Evolutionary conservation across 2,888 invertebrate species (phyloP), one percentile per base, ranked within the genome.

Genomic region (Dioctria rufipes): DNA sequence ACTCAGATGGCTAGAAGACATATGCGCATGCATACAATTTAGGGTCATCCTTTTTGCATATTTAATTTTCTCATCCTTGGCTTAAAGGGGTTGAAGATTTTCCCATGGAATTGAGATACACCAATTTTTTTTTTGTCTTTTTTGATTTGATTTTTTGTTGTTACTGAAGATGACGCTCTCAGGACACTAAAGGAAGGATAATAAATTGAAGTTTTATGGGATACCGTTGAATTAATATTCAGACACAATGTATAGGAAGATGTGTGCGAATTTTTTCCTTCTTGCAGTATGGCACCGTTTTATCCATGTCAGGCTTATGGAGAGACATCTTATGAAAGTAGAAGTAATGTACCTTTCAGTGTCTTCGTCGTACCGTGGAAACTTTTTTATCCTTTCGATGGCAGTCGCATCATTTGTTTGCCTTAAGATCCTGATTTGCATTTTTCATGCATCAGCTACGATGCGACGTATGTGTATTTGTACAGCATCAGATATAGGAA

Each of bases 41-140:
- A 77, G 82, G 82, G 82, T 83, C 82, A 83, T 83, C 82, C 65
- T 81, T 80, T 83, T 83, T 83, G 83, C 83, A 83, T 83, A 83
- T 83, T 84, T 84, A 83, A 84, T 84, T 84, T 82, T 81, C 82
- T 84, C 83, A 81, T 82, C 83, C 77, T 80, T 79, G 71, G 66
- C 9, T 43, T 42, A 37, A 71, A 71, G 80, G 83, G 83, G 83
- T 83, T 80, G 49, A 78, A 81, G 80, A 83, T 83, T 83, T 83
- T 83, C 83, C 83, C 83, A 83, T 81, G 81, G 81, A 80, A 80
- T 82, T 80, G 67, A 80, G 60, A 75, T 60, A 75, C 75, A 75
- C 40, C 60, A 60, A 75, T 42, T 78, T 69, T 65, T 71, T 69
- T 60, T 65, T n/a, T n/a, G n/a, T n/a, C n/a, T n/a, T n/a, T 73